A percentile compares a stretch with the other conserved stretches of the same genome.
Conservation (phyloP, 2,113 vertebrate species). For the Nothobranchius kuhntae region DNA sequence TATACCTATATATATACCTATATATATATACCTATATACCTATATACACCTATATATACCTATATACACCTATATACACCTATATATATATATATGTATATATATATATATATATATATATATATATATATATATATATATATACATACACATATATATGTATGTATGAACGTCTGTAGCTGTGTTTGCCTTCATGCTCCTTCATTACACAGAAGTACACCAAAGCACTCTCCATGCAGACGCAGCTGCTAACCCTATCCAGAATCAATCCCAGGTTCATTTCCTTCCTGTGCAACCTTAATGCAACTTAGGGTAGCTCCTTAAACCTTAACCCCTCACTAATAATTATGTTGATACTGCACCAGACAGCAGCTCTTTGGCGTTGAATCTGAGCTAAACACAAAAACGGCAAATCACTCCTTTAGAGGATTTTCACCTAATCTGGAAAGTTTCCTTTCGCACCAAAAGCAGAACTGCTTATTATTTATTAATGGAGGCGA, state of each 20-base stretch:
- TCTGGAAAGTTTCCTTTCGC: neutral
- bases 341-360: neutral
- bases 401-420: neutral
- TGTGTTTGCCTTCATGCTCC: neutral
- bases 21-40: too few species aligned
- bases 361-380: neutral
- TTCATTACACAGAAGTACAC: neutral
- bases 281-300: too few species aligned
- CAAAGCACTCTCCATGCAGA: neutral
- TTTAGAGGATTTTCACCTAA: neutral
- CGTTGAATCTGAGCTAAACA: neutral
- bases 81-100: too few species aligned
- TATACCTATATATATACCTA: too few species aligned
- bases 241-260: neutral
- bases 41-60: too few species aligned
- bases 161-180: too few species aligned
- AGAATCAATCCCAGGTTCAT: neutral
- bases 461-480: neutral
- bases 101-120: too few species aligned
- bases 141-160: too few species aligned
- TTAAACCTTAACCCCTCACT: neutral
- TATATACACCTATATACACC: too few species aligned
- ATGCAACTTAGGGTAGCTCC: neutral
- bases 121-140: too few species aligned
- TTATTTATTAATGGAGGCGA: neutral